Evolutionary conservation across 1,140 invertebrate species (phyloP), one percentile per base, ranked within the genome.

Genomic region (Sycophaga agraensis): DNA sequence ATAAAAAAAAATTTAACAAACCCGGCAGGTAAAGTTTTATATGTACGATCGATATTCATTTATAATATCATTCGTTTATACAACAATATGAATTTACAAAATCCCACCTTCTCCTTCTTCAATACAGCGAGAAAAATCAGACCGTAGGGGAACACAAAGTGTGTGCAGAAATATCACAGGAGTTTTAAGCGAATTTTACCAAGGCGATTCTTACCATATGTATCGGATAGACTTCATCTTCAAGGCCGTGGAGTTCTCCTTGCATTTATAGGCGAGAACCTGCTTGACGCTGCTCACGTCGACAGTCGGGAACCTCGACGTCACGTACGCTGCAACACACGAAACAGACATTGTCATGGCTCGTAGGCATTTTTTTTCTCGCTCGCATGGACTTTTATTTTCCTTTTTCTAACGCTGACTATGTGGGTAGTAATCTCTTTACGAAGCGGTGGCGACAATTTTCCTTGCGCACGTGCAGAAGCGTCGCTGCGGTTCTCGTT

Each of bases 231-330:
- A 86, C 71, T 88, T 84, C 86, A 88, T 88, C 73, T 87, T 83
- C 37, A 88, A 84, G 60, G 88, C 87, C 17, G 87, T 88, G 61
- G 87, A 88, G 74, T 88, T 89, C 75, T 89, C 88, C 78, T 89
- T 89, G 79, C 88, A 89, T 73, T 89, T 89, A 77, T 89, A 89
- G 19, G 88, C 88, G 63, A 89, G 79, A 60, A 89, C 87, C 76
- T 89, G 88, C 75, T 89, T 89, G 69, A 89, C 88, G 70, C 87
- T 83, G 75, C 86, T 88, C 66, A 88, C 86, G 77, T 88, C 87
- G 39, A 89, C 84, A 63, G 86, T 84, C 28, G 88, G 88, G 81
- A 89, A 89, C 70, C 87, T 83, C 21, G 85, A 82, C 66, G 86
- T 88, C 66, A 89, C 88, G 77, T 89, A 89, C 60, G 86, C 85